phyloP scores from a whole-genome alignment of 2,797 vertebrate genomes.

The Typhlichthys eigenmanni region DNA sequence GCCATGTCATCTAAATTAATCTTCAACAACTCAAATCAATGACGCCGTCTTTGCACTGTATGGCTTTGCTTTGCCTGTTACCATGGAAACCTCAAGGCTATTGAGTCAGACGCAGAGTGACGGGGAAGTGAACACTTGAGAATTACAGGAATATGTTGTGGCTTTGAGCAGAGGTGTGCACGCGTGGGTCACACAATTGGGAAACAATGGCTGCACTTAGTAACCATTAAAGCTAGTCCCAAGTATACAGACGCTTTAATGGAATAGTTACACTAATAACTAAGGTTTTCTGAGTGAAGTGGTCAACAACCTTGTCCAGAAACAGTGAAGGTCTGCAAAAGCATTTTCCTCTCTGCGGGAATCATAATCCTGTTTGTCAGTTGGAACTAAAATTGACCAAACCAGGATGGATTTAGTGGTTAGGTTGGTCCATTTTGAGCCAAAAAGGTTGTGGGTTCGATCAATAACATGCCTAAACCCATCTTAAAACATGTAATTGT shows the following conservation, averaged over 20 bases:
- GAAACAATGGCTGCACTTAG: background rate
- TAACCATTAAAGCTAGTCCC: slow-evolving; percentile 21
- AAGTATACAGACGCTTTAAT: background rate
- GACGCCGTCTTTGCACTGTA: slow-evolving; percentile 47
- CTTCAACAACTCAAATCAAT: slow-evolving; percentile 64
- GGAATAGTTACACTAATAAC: no score
- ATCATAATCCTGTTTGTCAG: no score
- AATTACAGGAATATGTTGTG: slow-evolving; percentile 5
- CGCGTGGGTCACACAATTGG: slow-evolving; percentile 29
- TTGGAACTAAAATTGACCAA: no score
- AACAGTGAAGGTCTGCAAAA: no score
- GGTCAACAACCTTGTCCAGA: no score
- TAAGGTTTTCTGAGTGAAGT: no score
- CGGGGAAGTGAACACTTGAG: slow-evolving; percentile 9
- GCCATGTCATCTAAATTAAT: slow-evolving; percentile 57
- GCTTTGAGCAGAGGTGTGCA: slow-evolving; percentile 27
- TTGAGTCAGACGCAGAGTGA: slow-evolving; percentile 19
- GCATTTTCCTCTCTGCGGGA: no score
- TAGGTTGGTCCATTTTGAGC: no score
- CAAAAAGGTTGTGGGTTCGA: no score
- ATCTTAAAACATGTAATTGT: no score
- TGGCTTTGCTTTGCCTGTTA: slow-evolving; percentile 53
- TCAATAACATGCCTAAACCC: no score
- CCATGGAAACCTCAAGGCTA: slow-evolving; percentile 69
- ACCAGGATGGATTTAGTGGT: no score